Conservation (phyloP, 2,888 invertebrate genomes). For the Lamellibrachia columna region DNA sequence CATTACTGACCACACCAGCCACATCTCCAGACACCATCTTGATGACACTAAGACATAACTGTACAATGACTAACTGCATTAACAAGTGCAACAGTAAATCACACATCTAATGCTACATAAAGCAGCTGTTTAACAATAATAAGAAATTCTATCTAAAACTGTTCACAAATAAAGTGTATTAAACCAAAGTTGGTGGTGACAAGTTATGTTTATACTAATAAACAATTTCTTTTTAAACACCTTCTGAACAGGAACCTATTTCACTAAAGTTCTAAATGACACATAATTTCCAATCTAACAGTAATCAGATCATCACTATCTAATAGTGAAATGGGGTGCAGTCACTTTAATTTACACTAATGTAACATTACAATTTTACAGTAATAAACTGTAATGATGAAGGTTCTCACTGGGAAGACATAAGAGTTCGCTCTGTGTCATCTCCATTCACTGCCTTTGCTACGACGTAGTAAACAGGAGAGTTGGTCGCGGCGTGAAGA, state of each 20-base stretch:
- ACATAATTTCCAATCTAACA: not conserved
- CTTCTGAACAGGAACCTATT: too few relatives aligned
- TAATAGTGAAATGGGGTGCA: not conserved
- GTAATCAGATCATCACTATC: not conserved
- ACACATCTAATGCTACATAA: too few relatives aligned
- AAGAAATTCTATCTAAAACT: too few relatives aligned
- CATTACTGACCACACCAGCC: slow-evolving; percentile 33
- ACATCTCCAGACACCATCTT: slow-evolving; percentile 40
- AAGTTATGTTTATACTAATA: too few relatives aligned
- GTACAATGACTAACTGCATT: too few relatives aligned
- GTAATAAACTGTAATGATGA: not conserved
- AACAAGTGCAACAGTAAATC: too few relatives aligned
- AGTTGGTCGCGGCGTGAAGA: not conserved
- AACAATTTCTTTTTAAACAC: too few relatives aligned
- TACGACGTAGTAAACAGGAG: slow-evolving; percentile 22
- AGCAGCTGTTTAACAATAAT: too few relatives aligned
- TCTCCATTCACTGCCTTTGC: slow-evolving; percentile 33
- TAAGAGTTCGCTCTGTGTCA: slow-evolving; percentile 18
- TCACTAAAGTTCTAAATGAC: not conserved
- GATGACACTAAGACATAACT: slow-evolving; percentile 24
- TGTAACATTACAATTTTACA: not conserved
- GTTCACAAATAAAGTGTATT: too few relatives aligned
- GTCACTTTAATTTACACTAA: not conserved
- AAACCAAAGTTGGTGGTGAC: too few relatives aligned
- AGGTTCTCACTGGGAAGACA: slow-evolving; percentile 24